Evolutionary conservation across 2,888 invertebrate genomes (phyloP), one percentile per base, ranked within the genome.

Genomic region (Acronicta leporina): DNA sequence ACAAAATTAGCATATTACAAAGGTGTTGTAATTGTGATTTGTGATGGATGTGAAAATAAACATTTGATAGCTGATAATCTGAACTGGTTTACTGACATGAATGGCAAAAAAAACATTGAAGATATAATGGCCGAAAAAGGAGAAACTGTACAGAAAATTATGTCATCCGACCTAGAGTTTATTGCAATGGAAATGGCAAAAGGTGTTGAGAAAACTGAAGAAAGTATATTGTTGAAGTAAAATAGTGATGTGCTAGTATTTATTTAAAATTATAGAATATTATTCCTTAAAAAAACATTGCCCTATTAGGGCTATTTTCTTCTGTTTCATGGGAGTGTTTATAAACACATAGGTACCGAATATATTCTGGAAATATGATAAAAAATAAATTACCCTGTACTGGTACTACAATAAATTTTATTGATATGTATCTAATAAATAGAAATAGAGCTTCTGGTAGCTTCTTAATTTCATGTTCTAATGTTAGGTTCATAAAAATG

Each of bases 41-140:
- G 99, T 87, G 96, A 96, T 54, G 97, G 97, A 0, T 99, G 99
- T 85, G 91, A 95, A 46, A 99, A 98, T 85, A 96, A 97, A 87
- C 99, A 99, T 91, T 94, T 99, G 25, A 99, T 99, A 73, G 99
- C 99, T 0, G 99, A 99, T 86, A 99, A 99, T 90, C 94, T 99
- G 1, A 97, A 97, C 69, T 99, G 99, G 99, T 99, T 99, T 86
- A 94, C 96, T 0, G 97, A 98, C 83, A 92, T 97, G 82, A 93
- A 96, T 80, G 96, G 96, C 0, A 96, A 96, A 81, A 95, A 95
- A 68, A 99, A 99, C 84, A 98, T 99, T 77, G 99, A 99, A 94
- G 97, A 97, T 69, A 97, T 99, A 38, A 94, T 99, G 86, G 96
- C 96, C 15, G 96, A 96, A 59, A 98, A 97, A 83, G 99, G 99